Evolutionary conservation across 2,797 vertebrate genomes (phyloP).

Genomic region (Peromyscus melanophrys): DNA sequence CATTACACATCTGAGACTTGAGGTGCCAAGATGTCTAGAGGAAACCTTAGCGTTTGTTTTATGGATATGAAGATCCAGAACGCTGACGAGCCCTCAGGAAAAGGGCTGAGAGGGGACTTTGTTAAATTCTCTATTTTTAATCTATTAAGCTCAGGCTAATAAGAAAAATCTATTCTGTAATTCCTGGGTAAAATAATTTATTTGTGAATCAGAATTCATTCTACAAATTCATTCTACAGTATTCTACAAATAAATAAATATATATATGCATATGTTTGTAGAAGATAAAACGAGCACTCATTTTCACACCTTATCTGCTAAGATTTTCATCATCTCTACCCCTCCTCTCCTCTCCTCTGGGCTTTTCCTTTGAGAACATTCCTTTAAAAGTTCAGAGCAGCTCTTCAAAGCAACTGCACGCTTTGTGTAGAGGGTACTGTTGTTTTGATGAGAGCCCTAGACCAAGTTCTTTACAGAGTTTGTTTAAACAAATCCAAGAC

Average conservation of each 20-base stretch:
- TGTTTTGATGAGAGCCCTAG: conserved; percentile 79
- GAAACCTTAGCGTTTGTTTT: conserved; percentile 9
- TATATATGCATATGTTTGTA: background rate
- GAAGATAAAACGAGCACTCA: background rate
- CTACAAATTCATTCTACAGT: background rate
- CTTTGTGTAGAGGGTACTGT: conserved; percentile 58
- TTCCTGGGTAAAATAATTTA: background rate
- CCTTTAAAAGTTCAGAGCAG: conserved; percentile 51
- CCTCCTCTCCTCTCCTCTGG: background rate
- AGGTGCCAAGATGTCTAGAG: conserved; percentile 33
- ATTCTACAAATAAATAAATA: background rate
- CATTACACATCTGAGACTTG: background rate
- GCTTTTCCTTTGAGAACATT: conserved; percentile 54
- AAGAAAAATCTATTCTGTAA: background rate
- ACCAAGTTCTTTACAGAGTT: conserved; percentile 72
- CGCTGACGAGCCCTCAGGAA: background rate
- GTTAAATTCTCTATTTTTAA: conserved; percentile 25
- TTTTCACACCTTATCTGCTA: conserved; percentile 52
- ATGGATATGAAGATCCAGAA: background rate
- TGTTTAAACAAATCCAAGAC: conserved; percentile 79
- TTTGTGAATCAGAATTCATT: conserved; percentile 37
- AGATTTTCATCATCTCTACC: conserved; percentile 10
- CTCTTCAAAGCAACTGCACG: conserved; percentile 19
- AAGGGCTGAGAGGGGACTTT: background rate
- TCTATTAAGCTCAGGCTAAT: background rate